A percentile compares a stretch with the other conserved stretches of the same genome.
These are phyloP conservation scores for Arizona elegans DNA, from an alignment of 2,113 vertebrate genomes.

Conservation along the genomic window DNA sequence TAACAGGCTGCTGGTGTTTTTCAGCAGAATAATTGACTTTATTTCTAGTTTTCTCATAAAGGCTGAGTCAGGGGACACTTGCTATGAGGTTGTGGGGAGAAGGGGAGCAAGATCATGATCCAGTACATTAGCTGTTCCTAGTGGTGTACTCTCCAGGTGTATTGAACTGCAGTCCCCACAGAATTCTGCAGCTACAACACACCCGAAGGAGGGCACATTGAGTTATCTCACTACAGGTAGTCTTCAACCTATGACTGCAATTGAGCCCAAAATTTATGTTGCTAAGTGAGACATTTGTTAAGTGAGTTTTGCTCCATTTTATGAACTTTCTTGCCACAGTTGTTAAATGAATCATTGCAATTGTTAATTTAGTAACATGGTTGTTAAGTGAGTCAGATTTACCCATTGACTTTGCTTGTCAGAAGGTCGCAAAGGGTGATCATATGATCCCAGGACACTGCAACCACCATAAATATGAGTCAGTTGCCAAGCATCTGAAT, in stretches of 20 bases:
- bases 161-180: neutral
- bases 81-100: neutral
- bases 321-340: neutral
- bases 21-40: neutral
- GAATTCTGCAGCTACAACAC: neutral
- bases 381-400: neutral
- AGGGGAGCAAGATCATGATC: neutral
- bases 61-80: slow-evolving; percentile 23
- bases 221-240: neutral
- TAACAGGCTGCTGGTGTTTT: slow-evolving; percentile 13
- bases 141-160: neutral
- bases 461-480: neutral
- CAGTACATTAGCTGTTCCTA: neutral
- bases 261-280: neutral
- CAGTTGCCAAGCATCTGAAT: neutral
- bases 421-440: neutral
- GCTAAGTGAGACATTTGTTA: neutral
- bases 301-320: neutral
- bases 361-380: neutral
- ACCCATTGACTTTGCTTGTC: neutral
- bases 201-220: neutral
- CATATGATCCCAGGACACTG: neutral
- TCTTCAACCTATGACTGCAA: neutral
- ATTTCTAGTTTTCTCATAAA: slow-evolving; percentile 19
- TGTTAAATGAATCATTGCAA: neutral